Conservation (phyloP, 2,888 invertebrate species). For the Meta bourneti region DNA sequence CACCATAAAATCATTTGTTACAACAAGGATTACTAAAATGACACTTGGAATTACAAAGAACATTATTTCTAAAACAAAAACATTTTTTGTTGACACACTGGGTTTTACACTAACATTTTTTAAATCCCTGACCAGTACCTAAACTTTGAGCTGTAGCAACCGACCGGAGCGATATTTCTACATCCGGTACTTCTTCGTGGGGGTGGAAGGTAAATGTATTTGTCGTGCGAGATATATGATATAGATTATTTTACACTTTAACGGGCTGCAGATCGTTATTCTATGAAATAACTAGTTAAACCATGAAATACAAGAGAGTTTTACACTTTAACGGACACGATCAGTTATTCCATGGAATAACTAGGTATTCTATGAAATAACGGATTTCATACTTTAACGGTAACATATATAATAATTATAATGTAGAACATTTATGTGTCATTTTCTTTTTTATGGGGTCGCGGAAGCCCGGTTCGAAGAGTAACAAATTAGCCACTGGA, state of each 20-base stretch:
- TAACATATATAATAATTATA: background rate
- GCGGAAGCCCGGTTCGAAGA: no score
- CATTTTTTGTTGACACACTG: constrained; percentile 67
- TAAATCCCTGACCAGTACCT: constrained; percentile 68
- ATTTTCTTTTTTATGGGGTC: no score
- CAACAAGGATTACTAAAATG: no score
- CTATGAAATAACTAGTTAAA: constrained; percentile 31
- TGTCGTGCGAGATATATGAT: constrained; percentile 34
- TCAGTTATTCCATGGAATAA: constrained; percentile 73
- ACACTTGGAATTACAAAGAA: no score
- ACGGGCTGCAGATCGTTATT: background rate
- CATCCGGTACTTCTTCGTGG: constrained; percentile 68
- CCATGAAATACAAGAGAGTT: constrained; percentile 65
- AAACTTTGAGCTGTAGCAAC: constrained; percentile 71
- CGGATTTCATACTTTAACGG: constrained; percentile 33
- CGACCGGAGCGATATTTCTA: constrained; percentile 68
- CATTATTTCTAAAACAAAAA: constrained; percentile 36
- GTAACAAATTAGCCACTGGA: no score
- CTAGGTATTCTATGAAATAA: constrained; percentile 72
- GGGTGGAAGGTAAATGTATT: constrained; percentile 51
- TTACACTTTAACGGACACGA: constrained; percentile 68
- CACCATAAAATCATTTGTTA: no score
- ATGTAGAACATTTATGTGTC: no score
- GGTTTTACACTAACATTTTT: constrained; percentile 68
- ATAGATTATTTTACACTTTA: background rate